phyloP scores from a whole-genome alignment of 2,888 invertebrate species.

The Hypena proboscidalis region DNA sequence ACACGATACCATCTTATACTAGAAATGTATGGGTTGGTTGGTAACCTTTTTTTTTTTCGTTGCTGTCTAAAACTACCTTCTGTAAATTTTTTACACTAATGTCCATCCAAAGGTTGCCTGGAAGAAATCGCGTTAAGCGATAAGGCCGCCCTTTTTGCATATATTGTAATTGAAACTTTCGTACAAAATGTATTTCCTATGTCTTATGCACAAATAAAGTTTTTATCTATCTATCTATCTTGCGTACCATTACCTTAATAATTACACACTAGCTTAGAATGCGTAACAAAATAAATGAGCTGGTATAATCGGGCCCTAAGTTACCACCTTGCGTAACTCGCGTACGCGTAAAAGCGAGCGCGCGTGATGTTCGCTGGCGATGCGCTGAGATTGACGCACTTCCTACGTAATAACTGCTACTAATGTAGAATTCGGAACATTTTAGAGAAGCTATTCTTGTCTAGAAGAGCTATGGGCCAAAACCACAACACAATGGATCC shows the following conservation, averaged over 20 bases:
- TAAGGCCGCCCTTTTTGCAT: no score
- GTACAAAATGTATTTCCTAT: no score
- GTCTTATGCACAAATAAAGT: not conserved
- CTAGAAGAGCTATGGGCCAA: no score
- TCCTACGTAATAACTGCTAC: constrained; percentile 43
- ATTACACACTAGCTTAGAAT: constrained; percentile 19
- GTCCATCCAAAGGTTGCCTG: no score
- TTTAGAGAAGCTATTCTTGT: constrained; percentile 14
- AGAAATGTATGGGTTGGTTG: no score
- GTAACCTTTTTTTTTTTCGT: no score
- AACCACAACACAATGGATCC: no score
- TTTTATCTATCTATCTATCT: not conserved
- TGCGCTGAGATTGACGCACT: constrained; percentile 39
- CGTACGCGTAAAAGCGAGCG: constrained; percentile 13
- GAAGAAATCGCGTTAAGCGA: no score
- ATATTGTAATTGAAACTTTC: no score
- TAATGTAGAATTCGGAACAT: constrained; percentile 22
- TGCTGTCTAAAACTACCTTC: no score
- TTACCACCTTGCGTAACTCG: constrained; percentile 34
- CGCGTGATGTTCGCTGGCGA: constrained; percentile 30
- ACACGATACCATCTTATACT: no score
- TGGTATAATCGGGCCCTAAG: constrained; percentile 32
- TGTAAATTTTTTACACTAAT: no score
- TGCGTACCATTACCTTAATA: constrained; percentile 25
- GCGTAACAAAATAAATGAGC: constrained; percentile 40